Percentiles rank a stretch among this genome's conserved stretches.
These are phyloP conservation scores for Heterotilapia buettikoferi DNA, from an alignment of 2,113 vertebrate species.

Conservation along the genomic window DNA sequence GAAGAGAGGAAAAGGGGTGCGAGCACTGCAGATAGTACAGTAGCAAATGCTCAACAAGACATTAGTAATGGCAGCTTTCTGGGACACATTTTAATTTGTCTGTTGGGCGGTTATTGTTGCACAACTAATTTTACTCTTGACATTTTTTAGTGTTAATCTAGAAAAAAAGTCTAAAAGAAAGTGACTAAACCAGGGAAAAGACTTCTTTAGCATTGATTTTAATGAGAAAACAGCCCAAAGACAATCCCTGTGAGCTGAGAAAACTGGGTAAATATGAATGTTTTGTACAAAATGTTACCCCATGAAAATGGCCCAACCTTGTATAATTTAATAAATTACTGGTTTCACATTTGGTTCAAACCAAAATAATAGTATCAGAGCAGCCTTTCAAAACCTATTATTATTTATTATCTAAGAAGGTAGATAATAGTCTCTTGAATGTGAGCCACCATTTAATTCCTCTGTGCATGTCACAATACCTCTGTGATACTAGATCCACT, in stretches of 20 bases:
- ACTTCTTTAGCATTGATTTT: neutral
- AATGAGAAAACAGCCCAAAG: neutral
- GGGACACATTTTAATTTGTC: neutral
- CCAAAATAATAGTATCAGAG: neutral
- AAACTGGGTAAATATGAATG: neutral
- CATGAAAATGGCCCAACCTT: neutral
- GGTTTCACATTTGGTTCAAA: neutral
- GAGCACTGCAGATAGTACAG: neutral
- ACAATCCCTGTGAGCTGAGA: neutral
- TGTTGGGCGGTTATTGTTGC: neutral
- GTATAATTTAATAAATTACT: neutral
- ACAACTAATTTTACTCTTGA: neutral
- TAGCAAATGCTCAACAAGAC: neutral
- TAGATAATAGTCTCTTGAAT: neutral
- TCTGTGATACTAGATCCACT: neutral
- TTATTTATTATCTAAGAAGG: neutral
- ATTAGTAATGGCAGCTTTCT: neutral
- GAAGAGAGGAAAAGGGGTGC: neutral
- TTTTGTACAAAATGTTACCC: neutral
- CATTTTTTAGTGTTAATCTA: neutral
- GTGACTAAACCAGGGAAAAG: neutral
- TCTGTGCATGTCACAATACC: neutral
- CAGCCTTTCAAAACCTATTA: neutral
- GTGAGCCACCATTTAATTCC: neutral
- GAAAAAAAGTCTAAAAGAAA: neutral